These are phyloP conservation scores for Myotis davidii DNA, from an alignment of 2,113 vertebrate species.

Conservation along the genomic window DNA sequence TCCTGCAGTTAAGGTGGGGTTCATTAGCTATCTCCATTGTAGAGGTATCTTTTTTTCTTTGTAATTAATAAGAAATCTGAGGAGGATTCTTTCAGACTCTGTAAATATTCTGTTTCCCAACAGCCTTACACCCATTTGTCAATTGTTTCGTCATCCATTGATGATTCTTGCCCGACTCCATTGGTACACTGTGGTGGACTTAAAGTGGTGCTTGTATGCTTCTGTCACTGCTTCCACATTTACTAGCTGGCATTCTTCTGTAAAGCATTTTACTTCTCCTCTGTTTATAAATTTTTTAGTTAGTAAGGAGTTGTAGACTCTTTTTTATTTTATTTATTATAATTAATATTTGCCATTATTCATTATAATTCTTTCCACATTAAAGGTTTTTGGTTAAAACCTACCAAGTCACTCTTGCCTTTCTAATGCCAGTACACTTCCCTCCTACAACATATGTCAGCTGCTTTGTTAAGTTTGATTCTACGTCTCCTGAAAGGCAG, in stretches of 20 bases:
- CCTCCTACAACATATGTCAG: background rate
- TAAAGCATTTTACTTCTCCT: background rate
- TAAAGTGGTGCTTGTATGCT: background rate
- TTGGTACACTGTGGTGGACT: background rate
- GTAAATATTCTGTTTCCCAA: background rate
- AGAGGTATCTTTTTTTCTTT: background rate
- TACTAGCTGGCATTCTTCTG: background rate
- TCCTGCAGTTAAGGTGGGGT: background rate
- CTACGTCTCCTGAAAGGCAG: background rate
- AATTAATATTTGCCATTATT: background rate
- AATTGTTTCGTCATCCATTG: background rate
- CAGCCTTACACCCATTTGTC: background rate
- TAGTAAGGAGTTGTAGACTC: background rate
- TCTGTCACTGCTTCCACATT: background rate
- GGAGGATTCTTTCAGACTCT: background rate
- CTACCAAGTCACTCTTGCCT: background rate
- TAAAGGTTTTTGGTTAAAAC: background rate
- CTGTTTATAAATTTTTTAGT: background rate
- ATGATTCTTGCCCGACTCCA: background rate
- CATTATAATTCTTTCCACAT: background rate
- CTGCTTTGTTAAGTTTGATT: conserved; percentile 29
- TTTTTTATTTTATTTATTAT: background rate
- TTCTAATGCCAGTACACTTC: background rate
- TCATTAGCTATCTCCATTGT: background rate
- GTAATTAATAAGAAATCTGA: background rate